Evolutionary conservation across 64 coral and sea anemone genomes (phyloP).

Genomic region (Pocillopora damicornis): DNA sequence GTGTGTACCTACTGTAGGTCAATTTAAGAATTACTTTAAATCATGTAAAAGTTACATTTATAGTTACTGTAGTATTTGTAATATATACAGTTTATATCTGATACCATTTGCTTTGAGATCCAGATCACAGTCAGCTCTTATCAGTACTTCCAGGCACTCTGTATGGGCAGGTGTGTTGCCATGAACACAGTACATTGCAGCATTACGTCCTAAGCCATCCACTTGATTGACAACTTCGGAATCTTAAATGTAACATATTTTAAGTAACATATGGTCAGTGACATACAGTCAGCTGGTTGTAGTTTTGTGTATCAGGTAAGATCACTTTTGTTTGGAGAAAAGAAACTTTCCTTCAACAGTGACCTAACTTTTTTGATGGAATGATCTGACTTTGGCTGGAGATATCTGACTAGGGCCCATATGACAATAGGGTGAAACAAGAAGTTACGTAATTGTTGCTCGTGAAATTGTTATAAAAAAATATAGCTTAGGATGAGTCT

Average conservation of each 20-base stretch:
- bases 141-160: conserved; percentile 69
- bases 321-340: no score
- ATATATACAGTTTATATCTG: background rate
- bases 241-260: conserved; percentile 25
- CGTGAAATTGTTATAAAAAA: no score
- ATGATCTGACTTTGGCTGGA: no score
- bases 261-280: background rate
- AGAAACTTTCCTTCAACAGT: background rate
- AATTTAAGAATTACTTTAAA: background rate
- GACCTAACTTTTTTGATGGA: background rate
- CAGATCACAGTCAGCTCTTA: conserved; percentile 45
- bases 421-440: no score
- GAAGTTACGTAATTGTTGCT: no score
- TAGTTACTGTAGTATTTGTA: background rate
- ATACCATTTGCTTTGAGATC: conserved; percentile 90
- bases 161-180: conserved; percentile 61
- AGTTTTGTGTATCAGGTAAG: background rate
- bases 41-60: no score
- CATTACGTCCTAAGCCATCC: conserved; percentile 82
- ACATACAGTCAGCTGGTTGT: background rate
- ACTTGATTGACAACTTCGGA: conserved; percentile 37
- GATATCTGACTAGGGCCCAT: no score
- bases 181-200: conserved; percentile 83
- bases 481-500: no score
- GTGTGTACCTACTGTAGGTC: background rate